Evolutionary conservation across 2,113 vertebrate species (phyloP), one percentile per base, ranked within the genome.

Genomic region (Syrmaticus mikado): DNA sequence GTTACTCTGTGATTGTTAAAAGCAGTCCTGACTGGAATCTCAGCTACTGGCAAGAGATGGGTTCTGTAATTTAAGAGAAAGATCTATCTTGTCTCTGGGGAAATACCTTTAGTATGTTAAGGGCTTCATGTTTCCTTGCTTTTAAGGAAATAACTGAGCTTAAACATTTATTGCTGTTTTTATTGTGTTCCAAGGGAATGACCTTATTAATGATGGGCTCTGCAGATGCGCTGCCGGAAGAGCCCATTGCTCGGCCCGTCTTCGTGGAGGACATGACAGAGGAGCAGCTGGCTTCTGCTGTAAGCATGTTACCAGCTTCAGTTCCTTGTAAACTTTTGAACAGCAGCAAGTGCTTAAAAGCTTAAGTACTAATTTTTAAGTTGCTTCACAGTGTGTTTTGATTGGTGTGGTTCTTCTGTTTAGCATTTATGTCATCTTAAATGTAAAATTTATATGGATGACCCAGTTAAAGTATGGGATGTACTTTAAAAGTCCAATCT

Each of bases 181-280:
- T 66, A 5, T 65, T 95, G 50, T 96, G n/a, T 92, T 92, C 76
- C 92, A 87, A 99, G 99, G 99, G 99, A 71, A 99, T 99, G 98
- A 99, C 99, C 70, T 97, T 99, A 25, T 96, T 99, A 66, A 99
- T 99, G 99, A 99, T 99, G 98, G 99, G 99, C 19, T 99, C 99
- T 0, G 99, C 99, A 43, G 99, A 99, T 1, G 99, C 99, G 2
- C 98, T 99, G 82, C 99, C 99, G 0, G 98, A 99, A 85, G 99
- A 99, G 79, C 99, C 99, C 2, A 87, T 98, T 34, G 98, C 98
- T 75, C 98, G 99, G 32, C 99, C 99, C 15, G 98, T 99, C 97
- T 99, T 99, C 85, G 98, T 99, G 7, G 99, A 99, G 97, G 99
- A 99, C 96, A 99, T 99, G 99, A 99, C 99, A 27, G 99, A 99